Percentiles rank a stretch among this genome's conserved stretches.
Conservation (phyloP, 2,113 vertebrate genomes). For the Engystomops pustulosus region DNA sequence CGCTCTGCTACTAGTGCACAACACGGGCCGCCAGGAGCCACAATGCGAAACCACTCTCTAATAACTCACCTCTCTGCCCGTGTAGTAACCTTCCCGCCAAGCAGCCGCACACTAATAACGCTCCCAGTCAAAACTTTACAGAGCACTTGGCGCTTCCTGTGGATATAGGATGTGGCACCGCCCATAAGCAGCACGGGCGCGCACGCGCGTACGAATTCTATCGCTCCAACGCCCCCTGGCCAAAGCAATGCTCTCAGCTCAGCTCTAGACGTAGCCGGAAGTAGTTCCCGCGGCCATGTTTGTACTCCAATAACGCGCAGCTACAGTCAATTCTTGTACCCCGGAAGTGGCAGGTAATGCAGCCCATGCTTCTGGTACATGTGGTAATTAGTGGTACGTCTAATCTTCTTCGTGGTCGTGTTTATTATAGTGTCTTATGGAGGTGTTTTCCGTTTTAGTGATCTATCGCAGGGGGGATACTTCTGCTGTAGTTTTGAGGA, state of each 20-base stretch:
- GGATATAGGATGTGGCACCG: neutral
- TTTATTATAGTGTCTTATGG: too few relatives aligned
- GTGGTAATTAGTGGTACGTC: neutral
- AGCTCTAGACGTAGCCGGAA: constrained; percentile 30
- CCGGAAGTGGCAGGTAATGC: neutral
- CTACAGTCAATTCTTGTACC: neutral
- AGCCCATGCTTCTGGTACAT: neutral
- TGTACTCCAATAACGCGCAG: constrained; percentile 4
- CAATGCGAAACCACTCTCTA: too few relatives aligned
- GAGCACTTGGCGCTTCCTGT: neutral
- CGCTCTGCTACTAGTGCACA: too few relatives aligned
- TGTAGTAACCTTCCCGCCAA: constrained; percentile 14
- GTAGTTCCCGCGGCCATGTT: neutral
- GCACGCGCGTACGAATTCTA: too few relatives aligned
- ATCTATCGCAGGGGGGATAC: too few relatives aligned
- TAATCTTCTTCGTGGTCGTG: neutral
- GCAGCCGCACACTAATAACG: neutral
- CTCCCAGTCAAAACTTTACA: neutral
- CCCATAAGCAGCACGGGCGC: too few relatives aligned
- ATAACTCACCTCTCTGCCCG: neutral
- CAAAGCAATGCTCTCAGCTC: too few relatives aligned
- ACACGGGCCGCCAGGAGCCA: too few relatives aligned
- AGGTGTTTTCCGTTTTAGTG: too few relatives aligned
- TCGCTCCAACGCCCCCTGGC: too few relatives aligned
- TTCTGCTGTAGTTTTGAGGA: too few relatives aligned